A percentile compares a stretch with the other conserved stretches of the same genome.
Evolutionary conservation across 2,113 vertebrate genomes (phyloP).

Genomic region (Garra rufa): DNA sequence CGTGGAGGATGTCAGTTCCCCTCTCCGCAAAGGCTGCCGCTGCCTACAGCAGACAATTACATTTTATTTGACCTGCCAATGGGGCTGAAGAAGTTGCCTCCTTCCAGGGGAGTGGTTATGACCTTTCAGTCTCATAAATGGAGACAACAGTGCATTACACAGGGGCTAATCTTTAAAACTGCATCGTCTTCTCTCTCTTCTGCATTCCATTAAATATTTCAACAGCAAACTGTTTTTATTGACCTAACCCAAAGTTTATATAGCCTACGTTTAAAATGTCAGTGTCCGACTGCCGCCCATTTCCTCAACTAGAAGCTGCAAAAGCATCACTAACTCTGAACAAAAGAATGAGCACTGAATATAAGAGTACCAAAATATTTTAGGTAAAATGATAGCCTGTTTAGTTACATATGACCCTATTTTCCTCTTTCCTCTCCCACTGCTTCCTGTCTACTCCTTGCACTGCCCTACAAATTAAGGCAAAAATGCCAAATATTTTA

Average conservation of each 20-base stretch:
- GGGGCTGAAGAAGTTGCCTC: slow-evolving; percentile 69
- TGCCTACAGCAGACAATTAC: slow-evolving; percentile 77
- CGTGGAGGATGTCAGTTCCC: slow-evolving; percentile 76
- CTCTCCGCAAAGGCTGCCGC: slow-evolving; percentile 69
- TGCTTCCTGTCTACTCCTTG: background rate
- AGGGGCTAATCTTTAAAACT: slow-evolving; percentile 58
- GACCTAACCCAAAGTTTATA: slow-evolving; percentile 16
- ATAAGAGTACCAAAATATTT: background rate
- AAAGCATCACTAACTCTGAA: background rate
- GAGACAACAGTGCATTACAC: slow-evolving; percentile 63
- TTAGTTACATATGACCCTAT: background rate
- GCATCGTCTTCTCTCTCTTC: slow-evolving; percentile 35
- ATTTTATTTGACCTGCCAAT: slow-evolving; percentile 78
- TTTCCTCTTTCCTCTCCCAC: background rate
- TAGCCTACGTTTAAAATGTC: background rate
- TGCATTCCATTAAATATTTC: slow-evolving; percentile 48
- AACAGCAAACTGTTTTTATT: slow-evolving; percentile 50
- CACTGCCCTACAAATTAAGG: background rate
- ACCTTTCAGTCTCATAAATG: slow-evolving; percentile 79
- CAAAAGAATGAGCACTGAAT: background rate
- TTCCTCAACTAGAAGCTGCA: background rate
- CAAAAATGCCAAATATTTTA: background rate
- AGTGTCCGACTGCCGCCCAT: background rate
- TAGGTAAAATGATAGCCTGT: background rate
- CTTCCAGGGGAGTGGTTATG: slow-evolving; percentile 77